Evolutionary conservation across 2,113 vertebrate species (phyloP), one percentile per base, ranked within the genome.

Genomic region (Micronycteris hirsuta): DNA sequence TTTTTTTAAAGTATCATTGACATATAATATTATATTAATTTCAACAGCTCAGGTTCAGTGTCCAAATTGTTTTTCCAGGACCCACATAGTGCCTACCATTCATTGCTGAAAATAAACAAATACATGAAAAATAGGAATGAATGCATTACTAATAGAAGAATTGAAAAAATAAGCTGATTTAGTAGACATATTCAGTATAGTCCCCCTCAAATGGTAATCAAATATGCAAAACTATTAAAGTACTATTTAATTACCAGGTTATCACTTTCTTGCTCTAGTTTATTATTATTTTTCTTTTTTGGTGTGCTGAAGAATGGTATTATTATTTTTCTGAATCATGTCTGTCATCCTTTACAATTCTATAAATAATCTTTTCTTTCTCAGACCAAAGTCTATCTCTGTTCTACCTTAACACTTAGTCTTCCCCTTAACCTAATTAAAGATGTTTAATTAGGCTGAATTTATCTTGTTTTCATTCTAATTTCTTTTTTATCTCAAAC

Each of bases 401-500:
- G n/a, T 83, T 89, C 31, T 83, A 81, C 56, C 49, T 87, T 63
- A 92, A 80, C 41, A 93, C 38, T 81, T 73, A 89, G 28, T 70
- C 49, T 94, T 91, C 43, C 63, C 80, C 49, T 80, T 85, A 91
- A 91, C 71, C 71, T 89, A 82, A 89, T 89, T 93, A 87, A 94
- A 91, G 28, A 87, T 36, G 4, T 14, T 92, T 94, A 87, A 95
- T 93, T 61, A 71, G 26, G 43, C 63, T 91, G 82, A 94, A 63
- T 89, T 82, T 88, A 77, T 88, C 45, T 73, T 86, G 9, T n/a
- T 94, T 92, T 83, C 58, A 74, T 77, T 78, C 73, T 96, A 81
- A 96, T 93, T 96, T 92, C n/a, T 28, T 93, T 92, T 67, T 31
- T 31, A n/a, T 71, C 54, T 96, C 54, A 89, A 36, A 86, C 94